Evolutionary conservation across 1,140 invertebrate species (phyloP), one percentile per base, ranked within the genome.

Genomic region (Anastrepha obliqua): DNA sequence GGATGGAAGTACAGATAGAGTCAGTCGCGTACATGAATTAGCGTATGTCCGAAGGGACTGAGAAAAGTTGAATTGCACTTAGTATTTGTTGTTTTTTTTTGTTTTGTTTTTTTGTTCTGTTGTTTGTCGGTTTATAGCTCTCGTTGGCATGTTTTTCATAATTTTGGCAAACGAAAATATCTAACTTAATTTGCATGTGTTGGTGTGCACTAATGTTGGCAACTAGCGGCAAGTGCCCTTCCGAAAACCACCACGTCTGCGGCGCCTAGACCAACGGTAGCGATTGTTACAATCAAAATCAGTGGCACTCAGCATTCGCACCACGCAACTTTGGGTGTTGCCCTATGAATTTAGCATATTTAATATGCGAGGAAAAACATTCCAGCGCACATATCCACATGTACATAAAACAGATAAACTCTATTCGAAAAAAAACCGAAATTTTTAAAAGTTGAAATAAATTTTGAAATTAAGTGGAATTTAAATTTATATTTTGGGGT

Each of bases 281-380:
- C 67, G 44, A 44, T 70, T 70, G 67, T 47, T 70, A 47, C 67
- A 70, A 74, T 74, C 39, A 74, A 42, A 47, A 47, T 42, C 67
- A 74, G 39, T 9, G 29, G 17, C 42, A 17, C 67, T 44, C 11
- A 64, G 67, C 67, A 74, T 74, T 74, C 44, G 42, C 42, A 42
- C 67, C 42, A 42, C 42, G 42, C 44, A 74, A 44, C 67, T 44
- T 44, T 44, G 11, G 2, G 67, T 6, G 67, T 74, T 47, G 44
- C 42, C 67, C 67, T 4, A 74, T 74, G 67, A 44, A 74, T 74
- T 74, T 74, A 74, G 42, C 67, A 74, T 74, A 47, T 74, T 44
- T 44, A 74, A 74, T 15, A 70, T 47, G 7, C 3, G 15, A 70
- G 44, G 13, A 17, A 70, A 15, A 47, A 9, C 1, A 74, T 17